Evolutionary conservation across 2,797 vertebrate genomes (phyloP), one percentile per base, ranked within the genome.

Genomic region (Aulostomus chinensis): DNA sequence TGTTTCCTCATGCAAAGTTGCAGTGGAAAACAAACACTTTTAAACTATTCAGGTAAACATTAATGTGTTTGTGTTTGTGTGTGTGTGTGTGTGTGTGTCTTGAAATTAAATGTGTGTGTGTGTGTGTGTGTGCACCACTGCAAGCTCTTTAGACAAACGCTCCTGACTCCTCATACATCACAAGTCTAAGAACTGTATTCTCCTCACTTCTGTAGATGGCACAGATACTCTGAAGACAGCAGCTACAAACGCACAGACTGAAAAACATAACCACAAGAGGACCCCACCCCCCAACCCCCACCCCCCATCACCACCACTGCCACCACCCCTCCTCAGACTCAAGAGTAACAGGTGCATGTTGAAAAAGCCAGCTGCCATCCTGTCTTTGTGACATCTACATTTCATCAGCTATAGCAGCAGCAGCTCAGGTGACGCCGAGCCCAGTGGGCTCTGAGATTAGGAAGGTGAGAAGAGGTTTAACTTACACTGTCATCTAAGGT

Each of bases 401-500:
- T 78, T 78, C 77, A 78, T 81, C 76, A 80, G 63, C 38, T 9
- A 47, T 51, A 13, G 65, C 49, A 16, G 61, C 59, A 38, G 61
- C 53, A 28, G 68, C 68, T 34, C 76, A 80, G 74, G 80, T 81
- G 77, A 84, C 13, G 45, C 54, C 2, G 21, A 58, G 70, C 79
- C 64, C 82, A 76, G 75, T 62, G 71, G 76, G 83, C 22, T n/a
- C 24, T 15, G 8, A 73, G 83, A 86, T 86, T 85, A 84, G 64
- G 57, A 52, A 24, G 22, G 52, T 33, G 67, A 47, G 73, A 74
- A 68, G 61, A 75, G 80, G 40, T 82, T 81, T 81, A 82, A 77
- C 74, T 72, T 76, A 56, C 37, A 62, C 81, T 77, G 66, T 81
- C 70, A 83, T 80, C 83, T 76, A 80, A 84, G 85, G 84, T 86